Evolutionary conservation across 30 jellyfish, hydroid and myxozoan species (phyloP), one percentile per base, ranked within the genome.

Genomic region (Cassiopea xamachana): DNA sequence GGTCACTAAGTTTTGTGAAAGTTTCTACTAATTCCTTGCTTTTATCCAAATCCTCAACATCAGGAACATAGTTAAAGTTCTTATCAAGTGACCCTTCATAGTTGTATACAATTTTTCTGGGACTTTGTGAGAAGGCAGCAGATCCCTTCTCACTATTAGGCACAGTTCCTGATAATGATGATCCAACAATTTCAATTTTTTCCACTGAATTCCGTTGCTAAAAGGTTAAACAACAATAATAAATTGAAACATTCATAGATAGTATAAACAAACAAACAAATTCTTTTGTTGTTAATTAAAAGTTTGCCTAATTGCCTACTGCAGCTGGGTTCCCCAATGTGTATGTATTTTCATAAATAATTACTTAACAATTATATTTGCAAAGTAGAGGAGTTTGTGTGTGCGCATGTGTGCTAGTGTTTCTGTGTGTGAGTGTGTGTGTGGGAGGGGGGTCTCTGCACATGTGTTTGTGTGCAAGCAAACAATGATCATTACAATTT

Each of bases 1-100:
- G 72, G 48, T 79, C 95, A 27, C 73, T 89, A 48, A 88, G 86
- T 59, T 77, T 88, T 43, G 95, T 44, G 61, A 88, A 88, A 19
- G 83, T 79, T 19, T 88, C 90, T 27, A 78, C 46, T 2, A 88
- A 83, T 61, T 69, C 87, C 7, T 45, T 47, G 48, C 60, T 61
- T 70, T 44, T 88, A 4, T 49, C 55, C 16, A 27, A 18, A 8
- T 50, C 13, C 1, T 77, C 90, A 49, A 47, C 78, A 69, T 27
- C 64, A n/a, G 44, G 69, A 27, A 48, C 45, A 77, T 68, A 60
- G 2, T 87, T 83, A 12, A n/a, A 83, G 75, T 69, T 83, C 39
- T n/a, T 71, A 55, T 71, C 80, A n/a, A 71, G 27, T 64, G 74
- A 64, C 2, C 43, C 43, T 64, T 7, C 27, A 64, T 64, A 17